These are phyloP conservation scores for Camponotus vicinus DNA, from an alignment of 1,140 invertebrate species.

Conservation along the genomic window DNA sequence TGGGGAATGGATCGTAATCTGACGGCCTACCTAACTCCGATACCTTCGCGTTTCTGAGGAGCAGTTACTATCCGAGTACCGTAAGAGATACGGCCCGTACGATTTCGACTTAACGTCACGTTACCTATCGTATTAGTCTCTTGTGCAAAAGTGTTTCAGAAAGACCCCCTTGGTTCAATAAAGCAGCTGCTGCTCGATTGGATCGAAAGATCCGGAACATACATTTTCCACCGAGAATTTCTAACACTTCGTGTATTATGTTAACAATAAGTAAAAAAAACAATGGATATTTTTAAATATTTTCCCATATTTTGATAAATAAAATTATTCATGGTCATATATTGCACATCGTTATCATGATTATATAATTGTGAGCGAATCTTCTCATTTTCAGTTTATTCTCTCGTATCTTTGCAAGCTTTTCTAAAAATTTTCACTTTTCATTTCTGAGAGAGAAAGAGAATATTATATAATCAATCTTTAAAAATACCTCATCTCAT, in stretches of 20 bases:
- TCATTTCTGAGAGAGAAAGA: neutral
- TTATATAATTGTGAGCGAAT: neutral
- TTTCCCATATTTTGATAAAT: neutral
- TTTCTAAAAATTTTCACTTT: neutral
- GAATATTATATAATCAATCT: neutral
- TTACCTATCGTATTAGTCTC: conserved; percentile 82
- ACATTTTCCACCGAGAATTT: neutral
- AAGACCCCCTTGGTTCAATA: conserved; percentile 31
- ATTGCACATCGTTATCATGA: neutral
- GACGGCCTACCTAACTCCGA: conserved; percentile 77
- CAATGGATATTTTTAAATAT: neutral
- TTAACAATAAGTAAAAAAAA: neutral
- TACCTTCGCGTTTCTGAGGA: conserved; percentile 76
- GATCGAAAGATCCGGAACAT: conserved; percentile 1
- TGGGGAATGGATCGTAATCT: conserved; percentile 82
- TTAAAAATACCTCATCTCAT: neutral
- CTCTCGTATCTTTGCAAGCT: neutral
- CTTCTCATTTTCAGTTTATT: neutral
- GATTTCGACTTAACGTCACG: conserved; percentile 81
- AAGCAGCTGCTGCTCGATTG: conserved; percentile 38
- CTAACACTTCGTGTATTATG: neutral
- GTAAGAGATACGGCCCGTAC: conserved; percentile 61
- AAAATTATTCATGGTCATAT: neutral
- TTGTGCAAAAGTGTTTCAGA: conserved; percentile 60
- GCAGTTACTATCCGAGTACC: conserved; percentile 67